Base-by-base conservation (phyloP, 2,888 invertebrate genomes). In the Athripsodes cinereus region DNA sequence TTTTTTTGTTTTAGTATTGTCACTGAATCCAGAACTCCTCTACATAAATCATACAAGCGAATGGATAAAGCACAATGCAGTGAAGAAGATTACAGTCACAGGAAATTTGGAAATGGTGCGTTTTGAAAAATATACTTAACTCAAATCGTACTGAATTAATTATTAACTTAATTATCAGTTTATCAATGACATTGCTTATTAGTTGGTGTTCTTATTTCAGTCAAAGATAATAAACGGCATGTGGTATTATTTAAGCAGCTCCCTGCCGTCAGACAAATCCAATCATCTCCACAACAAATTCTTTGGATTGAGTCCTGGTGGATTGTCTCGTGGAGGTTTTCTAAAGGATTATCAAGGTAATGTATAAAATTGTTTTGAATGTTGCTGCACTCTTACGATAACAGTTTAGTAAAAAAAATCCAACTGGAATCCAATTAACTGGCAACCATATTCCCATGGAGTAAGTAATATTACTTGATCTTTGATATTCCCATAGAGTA, bases 231-330 rank as follows among this genome's bases (percentile, higher is more conserved):
- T 62, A 1, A 62, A 59, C 31, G 62, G 60, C 5, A 60, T 56
- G 44, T 59, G 59, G 31, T 75, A 72, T 61, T 73, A 72, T 51
- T 62, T 75, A 55, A 68, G 68, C 16, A 73, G 69, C 53, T 71
- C 73, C 0, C 59, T 75, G 60, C 74, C 75, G 3, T 69, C 74
- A 0, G 58, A 65, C 1, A 53, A 61, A 3, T 68, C 69, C 3
- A 69, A 70, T 62, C 71, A 71, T 60, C 58, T 60, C 1, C 66
- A 66, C 46, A 65, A 62, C 22, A 63, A 64, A 0, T 75, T 68
- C 61, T 71, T 62, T 50, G 75, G 75, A 0, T 62, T 74, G 3
- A 74, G 74, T 64, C 75, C 75, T 19, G 70, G 72, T 3, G 74
- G 75, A 0, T 53, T 75, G 21, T 72, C 71, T 0, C 69, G 73